phyloP scores from a whole-genome alignment of 2,113 vertebrate genomes.

The Erythrocebus patas region DNA sequence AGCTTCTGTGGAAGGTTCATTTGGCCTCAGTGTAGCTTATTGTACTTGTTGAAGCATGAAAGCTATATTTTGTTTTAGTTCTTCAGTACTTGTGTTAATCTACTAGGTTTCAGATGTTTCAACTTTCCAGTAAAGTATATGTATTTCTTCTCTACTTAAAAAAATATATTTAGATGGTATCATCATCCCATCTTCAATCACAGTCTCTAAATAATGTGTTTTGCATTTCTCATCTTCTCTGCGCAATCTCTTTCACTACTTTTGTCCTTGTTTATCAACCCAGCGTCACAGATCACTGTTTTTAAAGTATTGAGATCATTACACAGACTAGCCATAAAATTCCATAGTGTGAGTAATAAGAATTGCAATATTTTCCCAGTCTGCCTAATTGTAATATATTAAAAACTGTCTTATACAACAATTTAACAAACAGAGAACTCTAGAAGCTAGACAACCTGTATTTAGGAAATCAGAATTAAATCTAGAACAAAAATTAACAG shows the following conservation, averaged over 20 bases:
- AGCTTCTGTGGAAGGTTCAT: background rate
- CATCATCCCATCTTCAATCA: background rate
- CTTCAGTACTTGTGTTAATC: background rate
- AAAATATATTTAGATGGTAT: background rate
- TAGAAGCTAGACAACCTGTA: background rate
- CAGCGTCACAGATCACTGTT: background rate
- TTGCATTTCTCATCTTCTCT: background rate
- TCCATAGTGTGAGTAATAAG: background rate
- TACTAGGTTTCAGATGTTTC: background rate
- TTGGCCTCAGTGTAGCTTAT: background rate
- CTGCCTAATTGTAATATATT: background rate
- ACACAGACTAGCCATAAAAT: background rate
- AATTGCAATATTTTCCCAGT: background rate
- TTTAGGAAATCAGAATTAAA: conserved; percentile 28
- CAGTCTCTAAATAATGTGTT: background rate
- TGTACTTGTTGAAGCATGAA: conserved; percentile 22
- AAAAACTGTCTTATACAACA: background rate
- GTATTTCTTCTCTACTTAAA: background rate
- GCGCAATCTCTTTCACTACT: background rate
- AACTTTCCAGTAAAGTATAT: conserved; percentile 5
- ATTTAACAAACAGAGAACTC: background rate
- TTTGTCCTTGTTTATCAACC: background rate
- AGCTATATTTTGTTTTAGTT: conserved; percentile 22
- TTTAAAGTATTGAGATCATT: conserved; percentile 11
- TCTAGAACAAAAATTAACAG: conserved; percentile 8